A percentile compares a stretch with the other conserved stretches of the same genome.
These are phyloP conservation scores for Ibidorhyncha struthersii DNA, from an alignment of 2,113 vertebrate species.

Conservation along the genomic window DNA sequence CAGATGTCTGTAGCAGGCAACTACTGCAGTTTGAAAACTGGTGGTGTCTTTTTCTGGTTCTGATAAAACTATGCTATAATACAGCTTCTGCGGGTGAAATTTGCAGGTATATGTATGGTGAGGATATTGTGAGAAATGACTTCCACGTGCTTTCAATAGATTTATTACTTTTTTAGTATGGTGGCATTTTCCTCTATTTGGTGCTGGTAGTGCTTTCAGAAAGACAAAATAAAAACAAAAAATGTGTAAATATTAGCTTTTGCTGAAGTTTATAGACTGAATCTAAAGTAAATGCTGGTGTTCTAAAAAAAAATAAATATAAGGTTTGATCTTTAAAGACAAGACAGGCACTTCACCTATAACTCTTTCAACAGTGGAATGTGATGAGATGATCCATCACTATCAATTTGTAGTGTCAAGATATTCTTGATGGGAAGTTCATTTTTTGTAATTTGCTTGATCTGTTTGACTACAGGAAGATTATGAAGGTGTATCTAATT, in stretches of 20 bases:
- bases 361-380: slow-evolving; percentile 12
- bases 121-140: background rate
- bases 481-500: background rate
- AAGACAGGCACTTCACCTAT: slow-evolving; percentile 24
- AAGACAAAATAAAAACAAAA: slow-evolving; percentile 69
- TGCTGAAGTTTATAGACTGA: slow-evolving; percentile 46
- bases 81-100: background rate
- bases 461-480: background rate
- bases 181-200: slow-evolving; percentile 38
- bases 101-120: background rate
- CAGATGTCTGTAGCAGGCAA: background rate
- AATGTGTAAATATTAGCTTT: slow-evolving; percentile 54
- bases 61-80: background rate
- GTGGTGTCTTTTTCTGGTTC: background rate
- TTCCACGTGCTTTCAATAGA: background rate
- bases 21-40: background rate
- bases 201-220: background rate
- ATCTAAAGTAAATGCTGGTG: slow-evolving; percentile 58
- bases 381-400: background rate
- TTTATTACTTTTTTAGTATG: background rate
- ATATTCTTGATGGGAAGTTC: background rate
- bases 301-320: background rate
- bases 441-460: background rate
- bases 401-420: background rate
- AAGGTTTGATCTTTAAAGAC: slow-evolving; percentile 58